Conservation (phyloP, 2,113 vertebrate genomes). For the Nanorana parkeri region DNA sequence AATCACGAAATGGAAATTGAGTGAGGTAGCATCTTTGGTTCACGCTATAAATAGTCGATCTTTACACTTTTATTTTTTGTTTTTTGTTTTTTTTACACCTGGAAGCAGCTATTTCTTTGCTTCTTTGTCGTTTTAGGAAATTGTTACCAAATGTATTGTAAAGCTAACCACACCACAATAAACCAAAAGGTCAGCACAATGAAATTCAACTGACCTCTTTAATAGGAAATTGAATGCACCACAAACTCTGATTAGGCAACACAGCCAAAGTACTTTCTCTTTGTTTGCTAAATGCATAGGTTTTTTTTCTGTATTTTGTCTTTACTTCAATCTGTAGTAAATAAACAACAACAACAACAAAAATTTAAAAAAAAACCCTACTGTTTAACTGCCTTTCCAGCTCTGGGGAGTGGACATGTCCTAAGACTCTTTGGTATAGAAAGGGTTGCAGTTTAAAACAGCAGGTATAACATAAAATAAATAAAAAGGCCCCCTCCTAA, state of each 20-base stretch:
- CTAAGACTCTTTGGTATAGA: constrained; percentile 78
- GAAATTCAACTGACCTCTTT: constrained; percentile 72
- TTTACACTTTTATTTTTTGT: constrained; percentile 74
- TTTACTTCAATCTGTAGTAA: constrained; percentile 57
- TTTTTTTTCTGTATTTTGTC: constrained; percentile 65
- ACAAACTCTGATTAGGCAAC: constrained; percentile 73
- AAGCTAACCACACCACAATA: constrained; percentile 90
- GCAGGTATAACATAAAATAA: constrained; percentile 41
- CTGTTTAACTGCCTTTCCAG: constrained; percentile 63
- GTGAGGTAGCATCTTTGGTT: constrained; percentile 99
- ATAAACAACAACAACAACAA: not conserved
- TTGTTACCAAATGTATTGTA: constrained; percentile 82
- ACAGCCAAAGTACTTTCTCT: constrained; percentile 93
- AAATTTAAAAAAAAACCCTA: constrained; percentile 67
- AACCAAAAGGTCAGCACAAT: constrained; percentile 79
- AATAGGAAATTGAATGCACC: constrained; percentile 74
- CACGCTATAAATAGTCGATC: constrained; percentile 97
- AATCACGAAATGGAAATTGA: constrained; percentile 98
- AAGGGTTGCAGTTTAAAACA: constrained; percentile 64
- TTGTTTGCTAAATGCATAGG: constrained; percentile 95
- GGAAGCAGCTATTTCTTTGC: constrained; percentile 86
- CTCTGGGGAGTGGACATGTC: constrained; percentile 67
- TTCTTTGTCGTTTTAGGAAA: constrained; percentile 81
- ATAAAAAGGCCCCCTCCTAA: not conserved
- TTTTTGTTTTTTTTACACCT: constrained; percentile 76